Conservation (phyloP, 2,888 invertebrate genomes). For the Hololepta plana region DNA sequence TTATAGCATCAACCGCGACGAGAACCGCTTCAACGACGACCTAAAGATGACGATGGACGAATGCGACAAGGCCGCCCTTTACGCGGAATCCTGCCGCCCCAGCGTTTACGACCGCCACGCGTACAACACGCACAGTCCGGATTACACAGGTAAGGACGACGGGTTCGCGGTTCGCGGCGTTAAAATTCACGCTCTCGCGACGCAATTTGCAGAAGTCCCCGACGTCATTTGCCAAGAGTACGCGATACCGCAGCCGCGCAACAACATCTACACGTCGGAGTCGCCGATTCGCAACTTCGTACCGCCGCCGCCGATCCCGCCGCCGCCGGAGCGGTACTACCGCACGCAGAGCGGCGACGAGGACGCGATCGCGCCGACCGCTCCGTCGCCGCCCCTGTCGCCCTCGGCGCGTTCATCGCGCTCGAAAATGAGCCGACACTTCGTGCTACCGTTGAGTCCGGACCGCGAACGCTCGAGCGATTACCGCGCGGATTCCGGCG, state of each 20-base stretch:
- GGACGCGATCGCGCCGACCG: constrained; percentile 15
- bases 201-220: constrained; percentile 32
- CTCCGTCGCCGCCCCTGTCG: constrained; percentile 16
- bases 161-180: too few species aligned
- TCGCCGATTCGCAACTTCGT: constrained; percentile 35
- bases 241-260: constrained; percentile 31
- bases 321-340: constrained; percentile 50
- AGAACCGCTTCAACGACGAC: constrained; percentile 28
- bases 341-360: constrained; percentile 30
- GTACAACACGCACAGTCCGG: constrained; percentile 31
- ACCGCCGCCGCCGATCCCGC: constrained; percentile 44
- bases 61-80: constrained; percentile 20
- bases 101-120: constrained; percentile 22
- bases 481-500: constrained; percentile 9
- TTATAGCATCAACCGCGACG: constrained; percentile 14
- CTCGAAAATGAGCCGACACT: constrained; percentile 23
- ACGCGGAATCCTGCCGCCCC: constrained; percentile 22
- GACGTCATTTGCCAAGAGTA: constrained; percentile 42
- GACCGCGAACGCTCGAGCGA: too few species aligned
- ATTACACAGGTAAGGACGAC: constrained; percentile 40
- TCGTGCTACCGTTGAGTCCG: constrained; percentile 19
- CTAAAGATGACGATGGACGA: constrained; percentile 20
- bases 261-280: constrained; percentile 15
- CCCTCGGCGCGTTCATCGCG: constrained; percentile 24
- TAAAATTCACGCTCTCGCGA: too few species aligned